These are phyloP conservation scores for Sceliomorpha sp. DNA, from an alignment of 2,888 invertebrate species.

Conservation along the genomic window DNA sequence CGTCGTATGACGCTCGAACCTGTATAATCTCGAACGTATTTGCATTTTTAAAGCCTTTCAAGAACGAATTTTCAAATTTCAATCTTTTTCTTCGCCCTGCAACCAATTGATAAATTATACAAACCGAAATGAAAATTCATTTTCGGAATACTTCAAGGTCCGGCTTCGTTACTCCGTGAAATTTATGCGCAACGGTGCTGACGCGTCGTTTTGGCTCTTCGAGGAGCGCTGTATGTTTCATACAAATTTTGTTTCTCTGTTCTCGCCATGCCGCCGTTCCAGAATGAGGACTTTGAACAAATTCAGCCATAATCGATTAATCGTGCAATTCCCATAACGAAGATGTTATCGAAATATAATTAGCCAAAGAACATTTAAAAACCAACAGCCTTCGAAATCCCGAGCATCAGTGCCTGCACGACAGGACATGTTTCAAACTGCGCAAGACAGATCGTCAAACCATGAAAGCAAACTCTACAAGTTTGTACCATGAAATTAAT, in stretches of 20 bases:
- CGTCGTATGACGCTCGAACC: slow-evolving; percentile 34
- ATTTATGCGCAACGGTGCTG: slow-evolving; percentile 21
- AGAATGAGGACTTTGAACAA: slow-evolving; percentile 55
- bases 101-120: background rate
- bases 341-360: slow-evolving; percentile 52
- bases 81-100: no score
- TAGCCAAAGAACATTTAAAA: slow-evolving; percentile 25
- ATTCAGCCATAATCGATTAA: slow-evolving; percentile 56
- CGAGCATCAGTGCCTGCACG: background rate
- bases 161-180: slow-evolving; percentile 4
- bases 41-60: slow-evolving; percentile 37
- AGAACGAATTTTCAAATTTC: no score
- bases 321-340: slow-evolving; percentile 48
- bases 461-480: slow-evolving; percentile 19
- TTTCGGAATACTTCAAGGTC: no score
- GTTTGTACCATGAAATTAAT: slow-evolving; percentile 32
- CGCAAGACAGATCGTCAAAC: no score
- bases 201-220: slow-evolving; percentile 44
- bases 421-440: no score
- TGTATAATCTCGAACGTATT: no score
- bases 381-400: slow-evolving; percentile 19
- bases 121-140: no score
- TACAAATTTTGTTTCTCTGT: slow-evolving; percentile 48
- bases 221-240: slow-evolving; percentile 6
- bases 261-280: slow-evolving; percentile 51